These are phyloP conservation scores for Drosophila atripex DNA, from an alignment of 2,888 invertebrate species.

Conservation along the genomic window DNA sequence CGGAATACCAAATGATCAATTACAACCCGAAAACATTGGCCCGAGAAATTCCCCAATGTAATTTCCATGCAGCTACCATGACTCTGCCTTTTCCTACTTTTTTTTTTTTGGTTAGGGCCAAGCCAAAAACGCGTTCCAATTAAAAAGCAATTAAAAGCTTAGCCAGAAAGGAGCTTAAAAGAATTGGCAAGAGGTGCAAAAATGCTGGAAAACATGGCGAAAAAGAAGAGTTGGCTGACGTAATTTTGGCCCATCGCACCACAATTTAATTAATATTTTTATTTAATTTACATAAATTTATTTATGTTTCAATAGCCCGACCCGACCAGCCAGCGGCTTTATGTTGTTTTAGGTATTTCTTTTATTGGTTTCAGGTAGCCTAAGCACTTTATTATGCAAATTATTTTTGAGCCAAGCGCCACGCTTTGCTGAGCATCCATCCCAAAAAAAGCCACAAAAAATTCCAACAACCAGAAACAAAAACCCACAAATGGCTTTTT, in stretches of 20 bases:
- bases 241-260: conserved; percentile 42
- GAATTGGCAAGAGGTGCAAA: conserved; percentile 20
- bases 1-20: conserved; percentile 68
- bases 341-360: conserved; percentile 53
- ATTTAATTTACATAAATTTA: conserved; percentile 74
- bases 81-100: conserved; percentile 11
- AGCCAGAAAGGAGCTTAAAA: conserved; percentile 41
- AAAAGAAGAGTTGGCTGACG: conserved; percentile 48
- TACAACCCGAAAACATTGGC: conserved; percentile 43
- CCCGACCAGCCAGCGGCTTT: conserved; percentile 28
- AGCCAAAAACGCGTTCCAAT: conserved; percentile 51
- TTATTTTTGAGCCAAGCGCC: conserved; percentile 62
- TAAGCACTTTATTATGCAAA: conserved; percentile 78
- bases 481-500: conserved; percentile 56
- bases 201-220: conserved; percentile 6
- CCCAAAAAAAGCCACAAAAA: conserved; percentile 7
- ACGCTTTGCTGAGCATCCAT: conserved; percentile 72
- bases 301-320: conserved; percentile 66
- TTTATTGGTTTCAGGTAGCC: conserved; percentile 73
- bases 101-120: background rate
- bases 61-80: conserved; percentile 52
- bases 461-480: conserved; percentile 18
- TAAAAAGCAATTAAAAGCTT: conserved; percentile 68
- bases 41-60: conserved; percentile 63
- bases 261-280: conserved; percentile 69